These are phyloP conservation scores for Caenorhabditis wallacei DNA, from an alignment of 2,888 invertebrate genomes.

Conservation along the genomic window DNA sequence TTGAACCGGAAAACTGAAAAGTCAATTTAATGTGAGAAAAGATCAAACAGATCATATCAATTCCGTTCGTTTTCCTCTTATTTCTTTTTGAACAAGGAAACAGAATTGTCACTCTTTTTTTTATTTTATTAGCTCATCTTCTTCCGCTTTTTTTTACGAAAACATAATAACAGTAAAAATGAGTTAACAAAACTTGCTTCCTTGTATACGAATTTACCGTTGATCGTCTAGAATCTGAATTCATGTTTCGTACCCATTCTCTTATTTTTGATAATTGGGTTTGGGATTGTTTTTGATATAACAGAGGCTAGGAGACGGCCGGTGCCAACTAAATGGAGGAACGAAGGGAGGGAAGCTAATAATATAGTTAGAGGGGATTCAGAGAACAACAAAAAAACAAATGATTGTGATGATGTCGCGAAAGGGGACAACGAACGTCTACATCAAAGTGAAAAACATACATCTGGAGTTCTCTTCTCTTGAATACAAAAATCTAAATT, in stretches of 20 bases:
- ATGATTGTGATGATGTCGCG: constrained; percentile 39
- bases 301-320: neutral
- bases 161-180: neutral
- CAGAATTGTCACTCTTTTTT: neutral
- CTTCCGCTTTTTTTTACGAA: neutral
- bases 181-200: constrained; percentile 1
- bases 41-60: constrained; percentile 31
- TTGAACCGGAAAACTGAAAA: constrained; percentile 5
- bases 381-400: constrained; percentile 52
- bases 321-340: constrained; percentile 7
- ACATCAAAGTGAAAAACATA: constrained; percentile 35
- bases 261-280: constrained; percentile 7
- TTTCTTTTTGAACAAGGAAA: constrained; percentile 4
- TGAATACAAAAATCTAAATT: neutral
- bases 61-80: constrained; percentile 25
- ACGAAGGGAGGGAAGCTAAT: constrained; percentile 42
- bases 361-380: constrained; percentile 52
- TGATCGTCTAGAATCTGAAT: neutral
- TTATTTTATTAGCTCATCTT: constrained; percentile 11
- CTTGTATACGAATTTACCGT: neutral
- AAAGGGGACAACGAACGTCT: constrained; percentile 19
- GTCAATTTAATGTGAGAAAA: constrained; percentile 5
- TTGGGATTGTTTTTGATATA: constrained; percentile 27
- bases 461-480: constrained; percentile 14
- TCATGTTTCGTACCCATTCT: constrained; percentile 17